These are phyloP conservation scores for Elephantulus edwardii DNA, from an alignment of 2,113 vertebrate species.

Conservation along the genomic window DNA sequence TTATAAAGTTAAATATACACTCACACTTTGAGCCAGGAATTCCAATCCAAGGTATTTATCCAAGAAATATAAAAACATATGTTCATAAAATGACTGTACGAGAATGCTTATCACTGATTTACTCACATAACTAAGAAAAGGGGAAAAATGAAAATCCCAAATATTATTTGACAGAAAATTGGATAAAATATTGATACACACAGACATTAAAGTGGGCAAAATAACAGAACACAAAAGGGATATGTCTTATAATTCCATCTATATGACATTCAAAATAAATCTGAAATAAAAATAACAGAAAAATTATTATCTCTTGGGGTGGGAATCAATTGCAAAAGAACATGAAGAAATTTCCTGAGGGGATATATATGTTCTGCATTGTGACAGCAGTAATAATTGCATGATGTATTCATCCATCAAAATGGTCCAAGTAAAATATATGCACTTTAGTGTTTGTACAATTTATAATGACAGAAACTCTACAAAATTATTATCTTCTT, in stretches of 20 bases:
- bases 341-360: not conserved
- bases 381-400: not conserved
- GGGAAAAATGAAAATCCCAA: not conserved
- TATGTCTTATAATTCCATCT: not conserved
- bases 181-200: not conserved
- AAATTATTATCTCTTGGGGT: not conserved
- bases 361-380: not conserved
- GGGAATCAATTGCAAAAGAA: not conserved
- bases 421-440: not conserved
- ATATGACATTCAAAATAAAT: not conserved
- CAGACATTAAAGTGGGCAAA: not conserved
- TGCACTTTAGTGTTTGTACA: not conserved
- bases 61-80: not conserved
- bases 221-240: not conserved
- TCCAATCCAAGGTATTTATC: not conserved
- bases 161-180: not conserved
- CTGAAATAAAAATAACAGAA: not conserved
- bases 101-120: not conserved
- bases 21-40: not conserved
- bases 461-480: not conserved
- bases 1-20: not conserved
- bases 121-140: not conserved
- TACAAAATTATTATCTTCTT: not conserved
- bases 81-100: not conserved
- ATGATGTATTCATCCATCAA: not conserved